Percentiles rank a stretch among this genome's conserved stretches.
Conservation (phyloP, 1,140 invertebrate genomes). For the Macrobrachium rosenbergii region DNA sequence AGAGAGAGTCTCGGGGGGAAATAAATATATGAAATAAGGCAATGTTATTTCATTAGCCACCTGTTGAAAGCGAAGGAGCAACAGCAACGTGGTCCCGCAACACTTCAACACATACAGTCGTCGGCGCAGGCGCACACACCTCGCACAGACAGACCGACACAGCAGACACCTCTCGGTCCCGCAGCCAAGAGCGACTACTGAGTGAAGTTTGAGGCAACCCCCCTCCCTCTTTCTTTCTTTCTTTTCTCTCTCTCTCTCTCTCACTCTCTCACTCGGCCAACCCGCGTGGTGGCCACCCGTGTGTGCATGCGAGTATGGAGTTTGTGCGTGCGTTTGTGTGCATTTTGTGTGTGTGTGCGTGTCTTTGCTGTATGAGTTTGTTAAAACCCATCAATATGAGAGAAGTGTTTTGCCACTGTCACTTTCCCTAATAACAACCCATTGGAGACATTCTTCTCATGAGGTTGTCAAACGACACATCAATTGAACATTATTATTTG, state of each 20-base stretch:
- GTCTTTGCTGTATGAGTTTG: slow-evolving; percentile 36
- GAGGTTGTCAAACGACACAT: too few species aligned
- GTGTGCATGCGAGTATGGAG: slow-evolving; percentile 46
- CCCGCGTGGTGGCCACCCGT: slow-evolving; percentile 35
- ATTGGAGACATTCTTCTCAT: too few species aligned
- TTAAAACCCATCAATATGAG: slow-evolving; percentile 15
- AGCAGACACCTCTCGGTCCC: slow-evolving; percentile 54
- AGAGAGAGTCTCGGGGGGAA: background rate
- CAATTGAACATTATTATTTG: too few species aligned
- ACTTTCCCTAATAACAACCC: background rate
- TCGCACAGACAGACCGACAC: slow-evolving; percentile 39
- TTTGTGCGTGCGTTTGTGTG: slow-evolving; percentile 25
- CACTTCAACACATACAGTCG: slow-evolving; percentile 34
- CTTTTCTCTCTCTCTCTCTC: slow-evolving; percentile 3
- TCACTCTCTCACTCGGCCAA: slow-evolving; percentile 10
- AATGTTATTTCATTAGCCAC: slow-evolving; percentile 45
- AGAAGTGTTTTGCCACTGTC: slow-evolving; percentile 34
- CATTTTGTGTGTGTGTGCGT: slow-evolving; percentile 9
- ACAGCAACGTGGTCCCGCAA: slow-evolving; percentile 17
- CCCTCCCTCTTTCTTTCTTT: slow-evolving; percentile 29
- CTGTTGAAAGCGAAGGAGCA: slow-evolving; percentile 47
- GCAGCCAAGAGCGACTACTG: slow-evolving; percentile 61
- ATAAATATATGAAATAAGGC: slow-evolving; percentile 9
- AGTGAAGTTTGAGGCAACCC: slow-evolving; percentile 48
- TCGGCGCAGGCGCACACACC: slow-evolving; percentile 42